phyloP scores from a whole-genome alignment of 2,797 vertebrate species.

The Arnoldichthys spilopterus region DNA sequence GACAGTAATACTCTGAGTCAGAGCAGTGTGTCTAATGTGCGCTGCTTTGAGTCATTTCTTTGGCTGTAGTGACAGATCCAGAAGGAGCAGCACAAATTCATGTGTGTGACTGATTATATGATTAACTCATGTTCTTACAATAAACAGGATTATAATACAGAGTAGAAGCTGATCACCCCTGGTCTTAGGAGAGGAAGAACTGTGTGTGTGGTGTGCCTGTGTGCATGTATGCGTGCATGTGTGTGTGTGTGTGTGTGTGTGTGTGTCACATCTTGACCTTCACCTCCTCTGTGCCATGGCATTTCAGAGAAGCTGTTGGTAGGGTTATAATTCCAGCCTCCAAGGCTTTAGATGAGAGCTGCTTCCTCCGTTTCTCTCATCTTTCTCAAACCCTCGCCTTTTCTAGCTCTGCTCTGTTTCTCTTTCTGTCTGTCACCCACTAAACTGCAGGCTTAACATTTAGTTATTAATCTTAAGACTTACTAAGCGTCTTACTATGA shows the following conservation, averaged over 20 bases:
- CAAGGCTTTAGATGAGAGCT: background rate
- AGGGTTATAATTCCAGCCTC: background rate
- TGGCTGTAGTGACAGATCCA: background rate
- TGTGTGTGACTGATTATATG: background rate
- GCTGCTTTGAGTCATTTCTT: background rate
- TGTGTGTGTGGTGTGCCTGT: constrained; percentile 31
- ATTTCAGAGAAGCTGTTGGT: constrained; percentile 3
- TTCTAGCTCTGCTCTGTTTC: background rate
- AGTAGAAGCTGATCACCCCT: background rate
- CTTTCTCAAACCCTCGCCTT: background rate
- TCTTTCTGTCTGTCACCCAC: background rate
- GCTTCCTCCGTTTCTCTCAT: background rate
- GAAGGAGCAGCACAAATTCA: background rate
- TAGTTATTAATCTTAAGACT: background rate
- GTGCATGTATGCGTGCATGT: constrained; percentile 1
- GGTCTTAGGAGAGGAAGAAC: background rate
- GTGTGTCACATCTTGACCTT: constrained; percentile 22
- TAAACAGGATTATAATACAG: background rate
- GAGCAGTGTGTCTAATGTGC: too few relatives aligned
- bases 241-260: background rate
- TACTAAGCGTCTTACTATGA: background rate
- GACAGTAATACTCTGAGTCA: too few relatives aligned
- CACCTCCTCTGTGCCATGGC: background rate
- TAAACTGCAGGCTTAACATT: background rate
- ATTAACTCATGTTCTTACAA: background rate